Base-by-base conservation (phyloP, 2,888 invertebrate species). In the Diarsia dahlii region DNA sequence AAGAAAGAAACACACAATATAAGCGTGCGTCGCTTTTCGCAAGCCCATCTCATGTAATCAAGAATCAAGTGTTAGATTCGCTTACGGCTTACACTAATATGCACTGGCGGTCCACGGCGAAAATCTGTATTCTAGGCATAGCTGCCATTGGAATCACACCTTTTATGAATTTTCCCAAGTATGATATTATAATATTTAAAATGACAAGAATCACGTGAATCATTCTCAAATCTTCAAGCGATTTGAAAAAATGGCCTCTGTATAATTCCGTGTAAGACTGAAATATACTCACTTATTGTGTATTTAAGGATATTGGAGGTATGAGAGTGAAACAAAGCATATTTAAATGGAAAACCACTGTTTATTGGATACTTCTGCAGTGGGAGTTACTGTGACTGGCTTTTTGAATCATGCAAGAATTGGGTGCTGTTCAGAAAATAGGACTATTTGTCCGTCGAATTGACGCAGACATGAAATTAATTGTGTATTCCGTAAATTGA, bases 241-340 rank as follows among this genome's bases (percentile, higher is more conserved):
- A 87, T 84, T 84, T 84, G 76, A 89, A 71, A 73, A 84, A 81
- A 87, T 79, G 91, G 91, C 91, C 91, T 91, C 88, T 84, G 78
- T 78, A 73, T 78, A 84, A 84, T 84, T 89, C 88, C 89, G 89
- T 83, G 90, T 85, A 91, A 91, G 91, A 91, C 91, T 91, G 91
- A 91, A 72, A 80, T 83, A 82, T 85, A 82, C 74, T 85, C 84
- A 84, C 80, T 80, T 81, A 79, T 84, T 85, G 70, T 81, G 71
- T 82, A 84, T 76, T 85, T 76, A 78, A 80, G 81, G n/a, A 74
- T 74, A 72, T 82, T 66, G 67, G 62, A 74, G 74, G 66, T 80
- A 65, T 74, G 78, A 75, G 68, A 78, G 76, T 73, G 70, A 71
- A 72, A 71, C 65, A 74, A 54, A 39, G 54, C 71, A 71, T 71